phyloP scores from a whole-genome alignment of 2,797 vertebrate genomes.

The Geotrypetes seraphini region DNA sequence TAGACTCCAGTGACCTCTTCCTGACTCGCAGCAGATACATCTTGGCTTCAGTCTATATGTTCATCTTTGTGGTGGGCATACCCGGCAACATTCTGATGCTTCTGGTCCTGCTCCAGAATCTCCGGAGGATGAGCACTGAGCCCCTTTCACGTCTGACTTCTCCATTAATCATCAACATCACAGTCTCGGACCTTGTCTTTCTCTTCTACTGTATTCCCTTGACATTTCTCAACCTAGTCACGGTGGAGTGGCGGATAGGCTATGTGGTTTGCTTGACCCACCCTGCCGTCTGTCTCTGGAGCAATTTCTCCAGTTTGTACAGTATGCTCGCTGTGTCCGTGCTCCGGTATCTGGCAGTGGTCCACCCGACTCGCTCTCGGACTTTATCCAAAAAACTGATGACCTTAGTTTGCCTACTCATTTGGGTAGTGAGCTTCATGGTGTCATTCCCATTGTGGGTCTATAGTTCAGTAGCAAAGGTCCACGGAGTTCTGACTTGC shows the following conservation, averaged over 20 bases:
- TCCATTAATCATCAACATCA: neutral
- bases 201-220: neutral
- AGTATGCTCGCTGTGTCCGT: neutral
- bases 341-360: neutral
- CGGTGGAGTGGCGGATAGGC: neutral
- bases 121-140: neutral
- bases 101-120: neutral
- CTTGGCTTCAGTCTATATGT: neutral
- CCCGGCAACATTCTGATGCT: constrained; percentile 1
- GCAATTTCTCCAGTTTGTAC: neutral
- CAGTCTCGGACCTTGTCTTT: neutral
- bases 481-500: neutral
- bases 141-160: neutral
- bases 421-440: neutral
- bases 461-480: neutral
- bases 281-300: neutral
- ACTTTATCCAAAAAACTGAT: neutral
- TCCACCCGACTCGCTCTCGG: neutral
- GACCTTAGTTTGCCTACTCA: neutral
- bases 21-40: neutral
- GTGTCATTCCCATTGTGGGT: neutral
- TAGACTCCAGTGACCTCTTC: neutral
- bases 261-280: neutral
- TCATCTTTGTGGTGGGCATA: constrained; percentile 1
- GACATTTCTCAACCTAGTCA: neutral